Base-by-base conservation (phyloP, 2,797 vertebrate genomes). In the Oryzias dopingdopingensis region DNA sequence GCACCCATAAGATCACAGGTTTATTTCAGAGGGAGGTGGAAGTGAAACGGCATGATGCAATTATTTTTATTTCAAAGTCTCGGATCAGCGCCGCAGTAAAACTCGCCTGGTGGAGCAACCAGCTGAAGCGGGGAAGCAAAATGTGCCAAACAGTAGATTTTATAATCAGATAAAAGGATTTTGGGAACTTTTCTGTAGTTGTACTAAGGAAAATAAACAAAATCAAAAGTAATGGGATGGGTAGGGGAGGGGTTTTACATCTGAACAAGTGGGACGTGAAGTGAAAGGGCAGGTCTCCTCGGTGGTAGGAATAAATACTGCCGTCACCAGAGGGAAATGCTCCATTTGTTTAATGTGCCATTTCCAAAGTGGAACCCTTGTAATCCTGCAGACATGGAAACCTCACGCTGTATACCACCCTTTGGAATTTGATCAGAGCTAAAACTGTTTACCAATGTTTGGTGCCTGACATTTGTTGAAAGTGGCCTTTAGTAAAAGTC, bases 401-500 rank as follows among this genome's bases (percentile, higher is more conserved):
- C 80, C 80, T 81, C 74, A 65, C 73, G 61, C 50, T 74, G 70
- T 70, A 77, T 67, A 71, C 65, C 83, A 49, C 59, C 78, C 82
- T 65, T 62, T 88, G 84, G 81, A 89, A 88, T 89, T 88, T 88
- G 81, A 89, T 88, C 83, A 85, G 79, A 73, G 84, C 86, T 88
- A 73, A 87, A 85, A 86, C 70, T 89, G 89, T 91, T 90, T 90
- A 88, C 88, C 82, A 63, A 77, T 80, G 78, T 88, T 88, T 86
- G 78, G 63, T 70, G 81, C 63, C 80, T 92, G 88, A 90, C 90
- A 92, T 91, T 92, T 92, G 89, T 91, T 83, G 84, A 90, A 86
- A 88, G 83, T 90, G 90, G 90, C 90, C 90, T 92, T 91, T 90
- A 78, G 86, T 91, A 88, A 90, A 90, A 91, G 89, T 90, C 89